Percentiles rank a stretch among this genome's conserved stretches.
phyloP scores from a whole-genome alignment of 1,140 invertebrate genomes.

The Bicyclus anynana region DNA sequence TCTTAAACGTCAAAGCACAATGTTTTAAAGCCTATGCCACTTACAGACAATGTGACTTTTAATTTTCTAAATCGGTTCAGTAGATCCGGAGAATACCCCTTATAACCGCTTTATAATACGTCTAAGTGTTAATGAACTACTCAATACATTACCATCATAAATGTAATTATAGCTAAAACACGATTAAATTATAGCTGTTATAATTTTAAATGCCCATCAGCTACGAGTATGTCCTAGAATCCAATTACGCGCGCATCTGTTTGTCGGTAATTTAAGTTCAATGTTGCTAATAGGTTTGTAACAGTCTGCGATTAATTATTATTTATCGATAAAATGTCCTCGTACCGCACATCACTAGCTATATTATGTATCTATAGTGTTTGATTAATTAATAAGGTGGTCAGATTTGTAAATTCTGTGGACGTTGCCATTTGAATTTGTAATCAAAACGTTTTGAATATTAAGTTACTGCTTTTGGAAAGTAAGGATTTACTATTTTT shows the following conservation, averaged over 20 bases:
- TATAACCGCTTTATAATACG: too few relatives aligned
- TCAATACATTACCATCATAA: too few relatives aligned
- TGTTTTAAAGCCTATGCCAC: too few relatives aligned
- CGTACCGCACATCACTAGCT: constrained; percentile 24
- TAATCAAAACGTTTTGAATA: constrained; percentile 21
- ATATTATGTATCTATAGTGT: constrained; percentile 8
- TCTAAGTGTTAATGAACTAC: neutral
- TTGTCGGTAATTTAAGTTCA: constrained; percentile 30
- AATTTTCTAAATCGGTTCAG: too few relatives aligned
- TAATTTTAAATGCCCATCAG: constrained; percentile 30
- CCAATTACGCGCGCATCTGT: constrained; percentile 20
- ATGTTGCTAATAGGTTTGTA: constrained; percentile 40
- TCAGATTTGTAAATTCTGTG: constrained; percentile 17
- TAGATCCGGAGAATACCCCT: too few relatives aligned
- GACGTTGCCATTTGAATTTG: constrained; percentile 14
- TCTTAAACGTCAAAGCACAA: too few relatives aligned
- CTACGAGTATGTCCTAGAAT: constrained; percentile 10
- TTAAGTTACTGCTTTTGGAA: neutral
- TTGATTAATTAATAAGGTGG: constrained; percentile 24
- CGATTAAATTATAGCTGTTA: neutral
- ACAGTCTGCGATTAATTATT: constrained; percentile 39
- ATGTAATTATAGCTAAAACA: neutral
- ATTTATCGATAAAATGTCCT: constrained; percentile 21
- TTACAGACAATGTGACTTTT: too few relatives aligned
- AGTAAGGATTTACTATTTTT: too few relatives aligned